Conservation (phyloP, 2,113 vertebrate genomes). For the Tachysurus fulvidraco region DNA sequence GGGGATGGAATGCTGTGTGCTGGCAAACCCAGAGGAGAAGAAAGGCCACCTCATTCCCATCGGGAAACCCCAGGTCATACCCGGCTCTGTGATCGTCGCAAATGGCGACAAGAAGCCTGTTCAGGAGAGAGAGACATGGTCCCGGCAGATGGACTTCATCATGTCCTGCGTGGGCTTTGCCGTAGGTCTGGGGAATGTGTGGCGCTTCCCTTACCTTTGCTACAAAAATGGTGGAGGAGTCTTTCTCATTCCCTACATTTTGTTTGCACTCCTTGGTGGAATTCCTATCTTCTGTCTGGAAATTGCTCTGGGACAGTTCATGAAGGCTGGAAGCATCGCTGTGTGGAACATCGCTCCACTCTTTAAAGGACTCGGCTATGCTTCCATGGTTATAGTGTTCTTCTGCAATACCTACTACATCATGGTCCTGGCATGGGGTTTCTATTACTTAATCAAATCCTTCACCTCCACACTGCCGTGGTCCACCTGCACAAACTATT, state of each 20-base stretch:
- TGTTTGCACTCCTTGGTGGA: slow-evolving; percentile 76
- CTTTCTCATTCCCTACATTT: slow-evolving; percentile 81
- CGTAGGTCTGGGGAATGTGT: slow-evolving; percentile 67
- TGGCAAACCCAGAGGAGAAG: slow-evolving; percentile 69
- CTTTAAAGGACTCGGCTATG: slow-evolving; percentile 79
- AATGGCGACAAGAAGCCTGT: slow-evolving; percentile 48
- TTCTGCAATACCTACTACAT: slow-evolving; percentile 86
- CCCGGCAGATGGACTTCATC: slow-evolving; percentile 69
- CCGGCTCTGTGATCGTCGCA: slow-evolving; percentile 56
- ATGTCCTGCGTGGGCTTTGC: slow-evolving; percentile 69
- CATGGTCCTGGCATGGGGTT: slow-evolving; percentile 83
- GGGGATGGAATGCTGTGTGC: slow-evolving; percentile 65
- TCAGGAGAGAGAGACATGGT: slow-evolving; percentile 69
- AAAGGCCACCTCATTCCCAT: slow-evolving; percentile 68
- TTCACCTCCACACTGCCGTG: slow-evolving; percentile 75
- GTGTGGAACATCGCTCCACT: slow-evolving; percentile 83
- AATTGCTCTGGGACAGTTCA: slow-evolving; percentile 82
- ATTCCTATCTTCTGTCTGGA: slow-evolving; percentile 85
- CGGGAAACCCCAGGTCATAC: slow-evolving; percentile 55
- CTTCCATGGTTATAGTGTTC: slow-evolving; percentile 83
- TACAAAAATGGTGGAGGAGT: slow-evolving; percentile 77
- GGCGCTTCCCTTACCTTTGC: slow-evolving; percentile 68
- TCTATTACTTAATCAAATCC: slow-evolving; percentile 81
- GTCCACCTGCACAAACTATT: slow-evolving; percentile 76
- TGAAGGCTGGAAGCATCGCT: slow-evolving; percentile 83